A percentile compares a stretch with the other conserved stretches of the same genome.
Evolutionary conservation across 2,113 vertebrate species (phyloP).

Genomic region (Syrmaticus mikado): DNA sequence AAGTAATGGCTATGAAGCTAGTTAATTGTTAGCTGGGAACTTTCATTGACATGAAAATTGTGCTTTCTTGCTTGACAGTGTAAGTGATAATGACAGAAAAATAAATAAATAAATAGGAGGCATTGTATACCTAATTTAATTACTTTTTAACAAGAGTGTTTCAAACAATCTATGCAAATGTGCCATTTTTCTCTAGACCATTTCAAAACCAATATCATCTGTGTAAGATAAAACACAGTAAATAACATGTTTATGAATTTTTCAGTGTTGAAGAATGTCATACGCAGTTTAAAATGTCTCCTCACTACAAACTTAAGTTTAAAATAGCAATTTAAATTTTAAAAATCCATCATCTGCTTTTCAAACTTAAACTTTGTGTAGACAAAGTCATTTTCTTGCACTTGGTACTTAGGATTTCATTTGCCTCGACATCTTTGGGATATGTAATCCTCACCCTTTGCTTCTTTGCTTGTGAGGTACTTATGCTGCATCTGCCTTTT

Average conservation of each 20-base stretch:
- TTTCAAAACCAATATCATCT: background rate
- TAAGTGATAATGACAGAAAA: background rate
- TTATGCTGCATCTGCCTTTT: background rate
- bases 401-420: background rate
- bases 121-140: background rate
- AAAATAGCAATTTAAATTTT: background rate
- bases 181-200: background rate
- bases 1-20: background rate
- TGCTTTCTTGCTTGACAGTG: background rate
- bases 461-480: background rate
- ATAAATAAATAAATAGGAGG: background rate
- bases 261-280: background rate
- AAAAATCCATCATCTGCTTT: background rate
- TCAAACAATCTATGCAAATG: background rate
- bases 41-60: background rate
- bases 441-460: background rate
- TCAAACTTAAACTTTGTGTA: background rate
- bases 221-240: background rate
- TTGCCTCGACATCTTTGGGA: background rate
- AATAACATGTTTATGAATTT: background rate
- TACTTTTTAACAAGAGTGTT: background rate
- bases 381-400: background rate
- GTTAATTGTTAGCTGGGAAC: background rate
- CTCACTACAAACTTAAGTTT: background rate
- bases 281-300: background rate